Conservation (phyloP, 1,140 invertebrate genomes). For the Limonius californicus region DNA sequence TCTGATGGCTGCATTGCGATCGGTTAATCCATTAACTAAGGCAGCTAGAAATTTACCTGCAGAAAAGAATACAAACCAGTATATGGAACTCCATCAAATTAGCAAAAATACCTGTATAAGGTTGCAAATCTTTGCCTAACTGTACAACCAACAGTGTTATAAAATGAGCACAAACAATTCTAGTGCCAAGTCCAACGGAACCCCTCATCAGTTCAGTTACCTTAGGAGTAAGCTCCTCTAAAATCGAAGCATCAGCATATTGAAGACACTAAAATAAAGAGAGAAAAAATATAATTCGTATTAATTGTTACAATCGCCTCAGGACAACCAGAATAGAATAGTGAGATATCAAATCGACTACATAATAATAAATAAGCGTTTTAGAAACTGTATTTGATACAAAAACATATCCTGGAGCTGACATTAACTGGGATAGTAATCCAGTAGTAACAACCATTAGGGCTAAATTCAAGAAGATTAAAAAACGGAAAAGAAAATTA, state of each 20-base stretch:
- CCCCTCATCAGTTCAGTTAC: constrained; percentile 78
- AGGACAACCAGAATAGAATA: no score
- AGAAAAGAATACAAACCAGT: neutral
- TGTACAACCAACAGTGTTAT: constrained; percentile 65
- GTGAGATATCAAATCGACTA: no score
- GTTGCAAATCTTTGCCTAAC: constrained; percentile 56
- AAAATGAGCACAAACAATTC: constrained; percentile 82
- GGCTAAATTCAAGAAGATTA: no score
- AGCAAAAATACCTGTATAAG: constrained; percentile 53
- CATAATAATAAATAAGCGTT: no score
- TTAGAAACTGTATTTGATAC: no score
- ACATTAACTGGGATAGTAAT: no score
- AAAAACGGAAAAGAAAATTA: no score
- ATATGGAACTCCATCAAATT: neutral
- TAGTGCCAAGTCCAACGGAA: constrained; percentile 76
- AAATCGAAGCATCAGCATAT: constrained; percentile 69
- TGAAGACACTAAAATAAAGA: constrained; percentile 68
- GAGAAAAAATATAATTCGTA: no score
- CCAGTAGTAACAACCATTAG: no score
- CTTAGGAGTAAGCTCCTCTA: constrained; percentile 76
- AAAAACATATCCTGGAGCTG: no score
- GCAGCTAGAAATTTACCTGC: constrained; percentile 72
- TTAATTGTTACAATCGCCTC: no score
- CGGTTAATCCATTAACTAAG: constrained; percentile 73
- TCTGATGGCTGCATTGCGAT: constrained; percentile 76